Percentiles rank a stretch among this genome's conserved stretches.
Conservation (phyloP, 2,113 vertebrate genomes). For the Stigmatopora argus region DNA sequence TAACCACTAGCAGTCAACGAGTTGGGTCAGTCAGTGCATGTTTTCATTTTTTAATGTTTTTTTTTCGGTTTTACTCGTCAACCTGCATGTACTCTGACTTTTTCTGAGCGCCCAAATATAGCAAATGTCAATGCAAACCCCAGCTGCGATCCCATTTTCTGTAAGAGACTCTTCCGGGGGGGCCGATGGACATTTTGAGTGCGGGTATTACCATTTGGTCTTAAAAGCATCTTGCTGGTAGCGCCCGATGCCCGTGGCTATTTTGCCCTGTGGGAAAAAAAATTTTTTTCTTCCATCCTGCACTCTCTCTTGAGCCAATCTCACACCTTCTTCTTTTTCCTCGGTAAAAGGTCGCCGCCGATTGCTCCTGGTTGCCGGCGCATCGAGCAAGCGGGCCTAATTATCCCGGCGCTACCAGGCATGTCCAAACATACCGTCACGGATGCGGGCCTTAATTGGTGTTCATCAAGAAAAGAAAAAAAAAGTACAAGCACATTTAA, state of each 20-base stretch:
- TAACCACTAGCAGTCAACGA: no score
- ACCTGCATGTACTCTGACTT: background rate
- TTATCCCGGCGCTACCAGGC: conserved; percentile 66
- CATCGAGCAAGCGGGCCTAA: conserved; percentile 55
- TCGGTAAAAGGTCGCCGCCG: conserved; percentile 48
- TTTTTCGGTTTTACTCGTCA: background rate
- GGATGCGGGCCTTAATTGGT: conserved; percentile 64
- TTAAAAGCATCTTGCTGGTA: conserved; percentile 39
- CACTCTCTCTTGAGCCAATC: conserved; percentile 56
- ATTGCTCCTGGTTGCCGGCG: conserved; percentile 44
- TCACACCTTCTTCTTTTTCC: conserved; percentile 33
- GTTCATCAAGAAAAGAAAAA: conserved; percentile 60
- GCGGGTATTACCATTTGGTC: conserved; percentile 29
- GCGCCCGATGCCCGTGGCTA: conserved; percentile 47
- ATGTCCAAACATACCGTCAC: conserved; percentile 53
- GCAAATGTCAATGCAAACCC: conserved; percentile 24
- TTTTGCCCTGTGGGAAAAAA: conserved; percentile 60
- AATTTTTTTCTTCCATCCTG: conserved; percentile 21
- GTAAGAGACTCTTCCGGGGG: conserved; percentile 21
- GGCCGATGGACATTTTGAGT: background rate
- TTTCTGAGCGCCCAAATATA: conserved; percentile 25
- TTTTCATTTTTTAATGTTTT: background rate
- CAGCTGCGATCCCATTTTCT: conserved; percentile 33
- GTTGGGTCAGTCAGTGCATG: background rate
- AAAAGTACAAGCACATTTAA: conserved; percentile 27